Evolutionary conservation across 2,113 vertebrate species (phyloP).

Genomic region (Aptenodytes patagonicus): DNA sequence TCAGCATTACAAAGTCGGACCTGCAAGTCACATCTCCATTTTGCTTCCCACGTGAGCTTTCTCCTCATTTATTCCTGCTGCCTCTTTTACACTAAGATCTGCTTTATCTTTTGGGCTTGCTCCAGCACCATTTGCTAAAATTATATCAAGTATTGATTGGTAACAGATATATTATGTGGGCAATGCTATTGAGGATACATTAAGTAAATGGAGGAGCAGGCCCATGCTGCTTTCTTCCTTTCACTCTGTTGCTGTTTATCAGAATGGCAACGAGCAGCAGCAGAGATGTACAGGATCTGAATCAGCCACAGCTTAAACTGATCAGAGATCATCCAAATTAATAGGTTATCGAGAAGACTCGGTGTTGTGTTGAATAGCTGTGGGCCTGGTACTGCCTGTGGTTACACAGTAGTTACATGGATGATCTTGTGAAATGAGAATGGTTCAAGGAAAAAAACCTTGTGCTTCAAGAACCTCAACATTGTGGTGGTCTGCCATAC

Average conservation of each 20-base stretch:
- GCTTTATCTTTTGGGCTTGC: not conserved
- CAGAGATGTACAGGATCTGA: not conserved
- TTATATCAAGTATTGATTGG: not conserved
- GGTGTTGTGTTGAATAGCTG: not conserved
- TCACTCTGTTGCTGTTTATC: not conserved
- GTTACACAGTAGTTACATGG: not conserved
- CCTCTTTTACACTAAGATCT: not conserved
- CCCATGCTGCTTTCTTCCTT: not conserved
- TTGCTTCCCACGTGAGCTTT: not conserved
- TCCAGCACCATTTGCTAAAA: not conserved
- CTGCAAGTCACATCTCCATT: not conserved
- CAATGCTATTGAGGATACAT: not conserved
- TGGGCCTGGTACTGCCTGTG: not conserved
- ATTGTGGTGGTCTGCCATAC: not conserved
- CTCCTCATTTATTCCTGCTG: not conserved
- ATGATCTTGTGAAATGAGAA: not conserved
- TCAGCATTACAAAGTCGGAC: not conserved
- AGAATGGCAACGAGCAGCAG: not conserved
- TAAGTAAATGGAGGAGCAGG: not conserved
- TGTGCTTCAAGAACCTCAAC: not conserved
- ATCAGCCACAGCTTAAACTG: not conserved
- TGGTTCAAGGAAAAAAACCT: not conserved
- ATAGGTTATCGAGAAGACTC: not conserved
- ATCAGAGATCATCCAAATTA: not conserved
- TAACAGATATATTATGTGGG: not conserved